Evolutionary conservation across 2,797 vertebrate species (phyloP).

Genomic region (Phalanger gymnotis): DNA sequence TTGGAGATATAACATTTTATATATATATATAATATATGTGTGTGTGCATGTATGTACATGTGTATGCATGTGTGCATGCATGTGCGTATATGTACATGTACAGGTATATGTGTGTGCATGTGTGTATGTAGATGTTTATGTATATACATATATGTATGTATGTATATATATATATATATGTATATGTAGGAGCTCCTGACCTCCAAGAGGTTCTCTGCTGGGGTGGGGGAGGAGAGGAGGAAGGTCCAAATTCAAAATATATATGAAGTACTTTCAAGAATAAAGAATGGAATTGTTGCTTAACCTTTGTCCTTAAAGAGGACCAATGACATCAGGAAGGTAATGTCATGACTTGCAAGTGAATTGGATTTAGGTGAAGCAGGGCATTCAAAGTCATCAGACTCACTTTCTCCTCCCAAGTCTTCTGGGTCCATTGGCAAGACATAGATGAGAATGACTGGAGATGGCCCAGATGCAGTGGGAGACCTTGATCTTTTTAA

Average conservation of each 20-base stretch:
- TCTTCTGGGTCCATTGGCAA: background rate
- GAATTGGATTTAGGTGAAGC: background rate
- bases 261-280: background rate
- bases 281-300: background rate
- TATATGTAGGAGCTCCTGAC: no score
- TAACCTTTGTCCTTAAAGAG: background rate
- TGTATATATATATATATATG: no score
- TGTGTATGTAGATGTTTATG: no score
- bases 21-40: no score
- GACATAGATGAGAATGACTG: background rate
- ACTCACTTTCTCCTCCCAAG: background rate
- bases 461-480: background rate
- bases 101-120: no score
- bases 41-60: no score
- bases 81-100: no score
- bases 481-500: background rate
- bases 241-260: background rate
- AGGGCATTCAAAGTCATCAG: background rate
- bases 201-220: background rate
- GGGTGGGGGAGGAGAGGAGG: accelerated
- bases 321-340: background rate
- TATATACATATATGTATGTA: no score
- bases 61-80: no score
- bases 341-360: background rate
- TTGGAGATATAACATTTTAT: no score